Conservation (phyloP, 2,113 vertebrate species). For the Heterochromis multidens region DNA sequence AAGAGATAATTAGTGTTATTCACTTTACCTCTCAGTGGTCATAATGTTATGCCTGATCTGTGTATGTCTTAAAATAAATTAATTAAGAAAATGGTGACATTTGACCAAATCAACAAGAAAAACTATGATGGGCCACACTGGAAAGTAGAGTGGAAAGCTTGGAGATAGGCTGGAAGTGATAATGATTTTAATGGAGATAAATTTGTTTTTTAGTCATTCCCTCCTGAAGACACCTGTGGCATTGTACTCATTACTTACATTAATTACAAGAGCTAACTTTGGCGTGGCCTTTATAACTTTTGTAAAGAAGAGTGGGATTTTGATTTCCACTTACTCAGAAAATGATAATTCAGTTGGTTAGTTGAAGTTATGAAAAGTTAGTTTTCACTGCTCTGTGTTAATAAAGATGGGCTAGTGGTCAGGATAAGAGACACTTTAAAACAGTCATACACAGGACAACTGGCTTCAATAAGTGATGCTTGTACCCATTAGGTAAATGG, state of each 20-base stretch:
- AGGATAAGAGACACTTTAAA: not conserved
- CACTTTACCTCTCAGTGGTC: too few relatives aligned
- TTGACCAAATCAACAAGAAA: not conserved
- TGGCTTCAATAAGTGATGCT: not conserved
- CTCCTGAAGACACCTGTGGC: not conserved
- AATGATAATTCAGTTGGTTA: too few relatives aligned
- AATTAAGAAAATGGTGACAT: not conserved
- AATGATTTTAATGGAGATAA: not conserved
- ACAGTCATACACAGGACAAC: not conserved
- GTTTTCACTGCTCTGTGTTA: too few relatives aligned
- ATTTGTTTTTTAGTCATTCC: not conserved
- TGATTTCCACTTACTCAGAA: too few relatives aligned
- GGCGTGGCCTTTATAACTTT: not conserved
- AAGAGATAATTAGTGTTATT: not conserved
- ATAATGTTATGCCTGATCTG: too few relatives aligned
- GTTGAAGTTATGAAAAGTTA: too few relatives aligned
- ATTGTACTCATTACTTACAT: too few relatives aligned
- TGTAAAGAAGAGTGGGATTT: not conserved
- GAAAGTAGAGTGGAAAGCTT: not conserved
- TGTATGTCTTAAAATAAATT: too few relatives aligned
- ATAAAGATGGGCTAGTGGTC: too few relatives aligned
- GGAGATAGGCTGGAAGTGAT: not conserved
- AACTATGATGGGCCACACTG: not conserved
- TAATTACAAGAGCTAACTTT: too few relatives aligned
- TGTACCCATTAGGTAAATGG: not conserved